Evolutionary conservation across 2,888 invertebrate genomes (phyloP), one percentile per base, ranked within the genome.

Genomic region (Julus scandinavius): DNA sequence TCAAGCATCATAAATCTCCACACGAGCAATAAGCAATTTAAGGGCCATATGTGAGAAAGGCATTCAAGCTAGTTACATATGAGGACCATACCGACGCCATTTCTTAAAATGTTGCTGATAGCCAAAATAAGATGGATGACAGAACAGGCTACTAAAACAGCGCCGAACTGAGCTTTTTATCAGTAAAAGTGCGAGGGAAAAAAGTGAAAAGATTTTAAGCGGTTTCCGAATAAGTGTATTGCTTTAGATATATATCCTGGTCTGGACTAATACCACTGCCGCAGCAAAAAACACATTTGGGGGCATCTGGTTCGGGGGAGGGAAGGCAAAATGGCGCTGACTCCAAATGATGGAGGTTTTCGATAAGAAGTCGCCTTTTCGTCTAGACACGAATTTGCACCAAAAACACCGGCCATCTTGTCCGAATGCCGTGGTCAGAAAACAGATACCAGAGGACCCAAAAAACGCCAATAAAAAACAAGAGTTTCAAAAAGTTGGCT

Each of bases 281-380:
- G n/a, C 13, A n/a, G 63, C 17, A 63, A 63, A 63, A 63, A 84
- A 84, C 11, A 83, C 40, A 41, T 84, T 40, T 45, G 45, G 40
- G 84, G 84, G 84, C 84, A 84, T 84, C 84, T 84, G 84, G 84
- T 84, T 45, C 84, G 45, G 45, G 40, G n/a, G 84, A 45, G 84
- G 45, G 45, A 84, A 41, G 84, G 84, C 40, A 84, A 84, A 84
- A 84, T 84, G 84, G 84, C 84, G 84, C 40, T 84, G 40, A 38
- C 84, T 40, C 40, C 9, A 41, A 84, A 84, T 84, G 84, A 84
- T 84, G 45, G 38, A 84, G 45, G 84, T 84, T 84, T 84, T 84
- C 45, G 84, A 84, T 84, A 84, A 84, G 84, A 84, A 6, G 84
- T 84, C 84, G 84, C 84, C 84, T 84, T 84, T 84, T 84, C 84